A percentile compares a stretch with the other conserved stretches of the same genome.
phyloP scores from a whole-genome alignment of 2,888 invertebrate genomes.

The Timandra comae region DNA sequence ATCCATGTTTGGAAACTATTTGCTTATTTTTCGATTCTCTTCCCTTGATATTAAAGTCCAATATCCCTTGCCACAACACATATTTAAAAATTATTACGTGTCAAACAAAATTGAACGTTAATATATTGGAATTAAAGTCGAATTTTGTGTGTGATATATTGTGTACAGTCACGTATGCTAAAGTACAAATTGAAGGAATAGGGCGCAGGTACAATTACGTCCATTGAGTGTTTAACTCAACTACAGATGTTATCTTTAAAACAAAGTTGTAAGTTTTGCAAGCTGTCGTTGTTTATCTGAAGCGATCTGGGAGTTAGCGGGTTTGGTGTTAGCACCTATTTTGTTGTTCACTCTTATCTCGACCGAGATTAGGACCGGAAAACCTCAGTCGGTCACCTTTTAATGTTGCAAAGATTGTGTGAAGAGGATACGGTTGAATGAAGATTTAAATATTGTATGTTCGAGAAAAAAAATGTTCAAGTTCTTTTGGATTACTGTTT shows the following conservation, averaged over 20 bases:
- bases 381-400: constrained; percentile 19
- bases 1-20: constrained; percentile 6
- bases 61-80: no score
- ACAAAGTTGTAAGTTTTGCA: constrained; percentile 63
- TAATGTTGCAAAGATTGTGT: constrained; percentile 7
- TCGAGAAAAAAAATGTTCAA: background rate
- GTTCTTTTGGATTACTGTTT: no score
- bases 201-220: constrained; percentile 64
- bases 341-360: constrained; percentile 35
- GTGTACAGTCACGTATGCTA: constrained; percentile 17
- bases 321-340: constrained; percentile 30
- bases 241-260: constrained; percentile 67
- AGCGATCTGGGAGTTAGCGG: constrained; percentile 16
- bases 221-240: constrained; percentile 61
- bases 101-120: no score
- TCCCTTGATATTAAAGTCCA: no score
- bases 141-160: no score
- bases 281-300: constrained; percentile 39
- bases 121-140: no score
- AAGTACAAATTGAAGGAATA: constrained; percentile 41
- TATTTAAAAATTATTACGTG: no score
- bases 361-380: constrained; percentile 19
- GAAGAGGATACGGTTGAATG: constrained; percentile 9
- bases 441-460: constrained; percentile 5
- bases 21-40: no score